These are phyloP conservation scores for Oreonectes daqikongensis DNA, from an alignment of 2,797 vertebrate species.

Conservation along the genomic window DNA sequence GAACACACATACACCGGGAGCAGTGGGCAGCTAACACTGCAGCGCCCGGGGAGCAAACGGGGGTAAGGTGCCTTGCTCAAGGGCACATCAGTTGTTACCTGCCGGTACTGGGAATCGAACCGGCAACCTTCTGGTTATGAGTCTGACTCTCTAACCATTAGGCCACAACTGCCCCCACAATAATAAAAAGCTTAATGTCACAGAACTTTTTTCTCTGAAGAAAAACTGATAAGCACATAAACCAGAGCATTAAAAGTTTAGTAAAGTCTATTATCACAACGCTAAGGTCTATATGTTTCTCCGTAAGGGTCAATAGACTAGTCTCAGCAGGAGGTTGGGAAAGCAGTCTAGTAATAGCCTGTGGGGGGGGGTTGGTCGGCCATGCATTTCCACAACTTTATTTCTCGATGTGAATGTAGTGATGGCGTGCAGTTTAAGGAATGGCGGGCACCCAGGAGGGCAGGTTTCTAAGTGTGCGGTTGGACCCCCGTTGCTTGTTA, in stretches of 20 bases:
- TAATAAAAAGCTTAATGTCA: too few relatives aligned
- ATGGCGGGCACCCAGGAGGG: constrained; percentile 2
- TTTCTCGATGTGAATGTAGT: constrained; percentile 48
- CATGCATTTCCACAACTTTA: constrained; percentile 70
- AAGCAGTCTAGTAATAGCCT: constrained; percentile 17
- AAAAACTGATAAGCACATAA: too few relatives aligned
- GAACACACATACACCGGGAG: too few relatives aligned
- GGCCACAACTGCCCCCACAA: too few relatives aligned
- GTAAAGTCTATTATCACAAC: constrained; percentile 65
- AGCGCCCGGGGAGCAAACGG: too few relatives aligned
- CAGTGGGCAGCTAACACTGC: too few relatives aligned
- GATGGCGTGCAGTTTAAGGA: constrained; percentile 31
- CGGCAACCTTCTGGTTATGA: too few relatives aligned
- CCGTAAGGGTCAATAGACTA: constrained; percentile 64
- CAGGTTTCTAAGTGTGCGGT: constrained; percentile 16
- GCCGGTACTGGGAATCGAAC: too few relatives aligned
- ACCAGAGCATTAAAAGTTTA: constrained; percentile 60
- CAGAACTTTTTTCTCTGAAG: too few relatives aligned
- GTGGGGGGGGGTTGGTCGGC: constrained; percentile 55
- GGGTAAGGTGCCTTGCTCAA: too few relatives aligned
- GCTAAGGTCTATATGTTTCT: constrained; percentile 54
- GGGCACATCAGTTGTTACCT: too few relatives aligned
- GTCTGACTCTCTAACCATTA: too few relatives aligned
- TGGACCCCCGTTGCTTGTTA: constrained; percentile 31
- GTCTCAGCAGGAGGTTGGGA: constrained; percentile 47